Conservation (phyloP, 2,113 vertebrate species). For the Apteryx owenii region DNA sequence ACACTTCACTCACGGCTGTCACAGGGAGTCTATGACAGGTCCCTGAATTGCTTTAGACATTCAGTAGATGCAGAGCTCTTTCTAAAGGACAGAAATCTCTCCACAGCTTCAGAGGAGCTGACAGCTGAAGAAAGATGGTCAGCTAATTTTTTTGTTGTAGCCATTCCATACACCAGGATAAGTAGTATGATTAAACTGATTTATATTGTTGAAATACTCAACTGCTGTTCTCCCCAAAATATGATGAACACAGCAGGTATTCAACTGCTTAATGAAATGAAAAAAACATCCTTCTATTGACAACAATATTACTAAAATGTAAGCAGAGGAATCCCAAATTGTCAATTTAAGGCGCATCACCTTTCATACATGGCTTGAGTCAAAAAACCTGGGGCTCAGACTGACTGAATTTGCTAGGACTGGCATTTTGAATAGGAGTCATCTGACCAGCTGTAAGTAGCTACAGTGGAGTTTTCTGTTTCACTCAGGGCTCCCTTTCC, state of each 20-base stretch:
- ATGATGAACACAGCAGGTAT: not conserved
- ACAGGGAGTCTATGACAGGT: not conserved
- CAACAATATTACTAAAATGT: not conserved
- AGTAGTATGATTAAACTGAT: conserved; percentile 31
- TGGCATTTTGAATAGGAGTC: not conserved
- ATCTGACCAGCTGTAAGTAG: not conserved
- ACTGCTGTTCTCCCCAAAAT: not conserved
- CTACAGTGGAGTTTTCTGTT: not conserved
- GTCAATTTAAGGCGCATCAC: not conserved
- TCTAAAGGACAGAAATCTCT: conserved; percentile 28
- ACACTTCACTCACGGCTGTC: not conserved
- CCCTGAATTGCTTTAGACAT: not conserved
- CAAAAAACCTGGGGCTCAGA: not conserved
- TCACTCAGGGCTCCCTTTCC: not conserved
- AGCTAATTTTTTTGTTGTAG: conserved; percentile 33
- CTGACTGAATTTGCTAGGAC: not conserved
- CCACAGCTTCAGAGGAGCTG: not conserved
- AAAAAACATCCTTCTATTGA: not conserved
- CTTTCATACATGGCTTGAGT: not conserved
- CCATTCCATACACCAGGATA: not conserved
- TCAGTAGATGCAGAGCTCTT: not conserved
- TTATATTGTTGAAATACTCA: not conserved
- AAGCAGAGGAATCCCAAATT: not conserved
- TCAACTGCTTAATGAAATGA: not conserved
- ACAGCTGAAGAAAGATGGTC: conserved; percentile 48